Evolutionary conservation across 2,888 invertebrate species (phyloP), one percentile per base, ranked within the genome.

Genomic region (Thera britannica): DNA sequence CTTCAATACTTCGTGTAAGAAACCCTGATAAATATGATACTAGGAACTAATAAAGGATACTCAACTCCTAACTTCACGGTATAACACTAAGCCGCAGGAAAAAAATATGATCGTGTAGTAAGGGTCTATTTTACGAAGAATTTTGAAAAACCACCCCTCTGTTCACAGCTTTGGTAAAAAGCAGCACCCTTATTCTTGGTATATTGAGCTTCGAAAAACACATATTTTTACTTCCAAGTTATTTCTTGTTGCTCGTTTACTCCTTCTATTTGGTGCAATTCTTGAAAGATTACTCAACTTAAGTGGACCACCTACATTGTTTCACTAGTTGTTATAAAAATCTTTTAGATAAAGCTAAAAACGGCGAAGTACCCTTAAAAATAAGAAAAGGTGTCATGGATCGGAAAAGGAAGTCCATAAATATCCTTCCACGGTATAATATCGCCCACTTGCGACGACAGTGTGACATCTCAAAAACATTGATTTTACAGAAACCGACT

Each of bases 61-160:
- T 58, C 3, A 54, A 56, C 5, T 11, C 6, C 35, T 12, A 5
- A 51, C 9, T 67, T 58, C 67, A 34, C 38, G 7, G 67, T 62
- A 58, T 62, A 62, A 67, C 67, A 67, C 67, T 55, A 49, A 36
- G 11, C 5, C 23, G 54, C 38, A n/a, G 34, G n/a, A 67, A 67
- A 67, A 67, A 62, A 52, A 4, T 54, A 56, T 60, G 23, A 46
- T 46, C 23, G 41, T 49, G 36, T 41, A 48, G 41, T 68, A 52
- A 52, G n/a, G 44, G 60, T 48, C n/a, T 68, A 65, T 23, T 23
- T 23, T 23, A 23, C 61, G n/a, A 4, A 38, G 65, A 68, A 68
- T 58, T 48, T 67, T 63, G 60, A 64, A 68, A 65, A 65, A 68
- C 64, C 9, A 58, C 54, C 68, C 68, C 58, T 38, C 12, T 44